Base-by-base conservation (phyloP, 2,113 vertebrate genomes). In the Neodontobutis hainanensis region DNA sequence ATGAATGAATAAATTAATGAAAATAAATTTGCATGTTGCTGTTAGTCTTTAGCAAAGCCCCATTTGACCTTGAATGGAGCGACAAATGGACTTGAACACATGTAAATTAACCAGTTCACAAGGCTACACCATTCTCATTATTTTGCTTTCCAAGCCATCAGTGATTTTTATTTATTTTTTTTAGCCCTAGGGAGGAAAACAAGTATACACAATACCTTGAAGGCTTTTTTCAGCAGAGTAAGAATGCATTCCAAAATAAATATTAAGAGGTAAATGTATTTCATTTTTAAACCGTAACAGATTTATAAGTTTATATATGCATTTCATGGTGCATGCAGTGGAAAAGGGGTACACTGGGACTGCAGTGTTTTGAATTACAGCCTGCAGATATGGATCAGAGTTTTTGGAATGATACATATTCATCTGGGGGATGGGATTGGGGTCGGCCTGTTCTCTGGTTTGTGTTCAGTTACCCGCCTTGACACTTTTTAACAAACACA, bases 351-450 rank as follows among this genome's bases (percentile, higher is more conserved):
- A 43, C 19, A 49, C 50, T 56, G 46, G 63, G 44, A 47, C 49
- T 35, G 65, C 61, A 68, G 79, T 68, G 70, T 84, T 87, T 70
- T 73, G 78, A 87, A 75, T 84, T 69, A 73, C 58, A 79, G 61
- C 59, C 44, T 76, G 76, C 70, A 82, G 84, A 90, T 90, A 88
- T 77, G 87, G 83, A 90, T 88, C 89, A 73, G 73, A 57, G 71
- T 82, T 88, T 89, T 73, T 75, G 81, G 68, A 80, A 75, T 74
- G 77, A 87, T 90, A 82, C 80, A 85, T 90, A 89, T 87, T 89
- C 86, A 90, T 86, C 59, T 6, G 78, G 81, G 89, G 77, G 68
- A 78, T 79, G 63, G 86, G 86, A 90, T 89, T 88, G 86, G 71
- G 87, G 83, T 88, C 74, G 70, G 71, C 75, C 65, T 78, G 78